phyloP scores from a whole-genome alignment of 2,888 invertebrate species.

The Orchesellides sinensis region DNA sequence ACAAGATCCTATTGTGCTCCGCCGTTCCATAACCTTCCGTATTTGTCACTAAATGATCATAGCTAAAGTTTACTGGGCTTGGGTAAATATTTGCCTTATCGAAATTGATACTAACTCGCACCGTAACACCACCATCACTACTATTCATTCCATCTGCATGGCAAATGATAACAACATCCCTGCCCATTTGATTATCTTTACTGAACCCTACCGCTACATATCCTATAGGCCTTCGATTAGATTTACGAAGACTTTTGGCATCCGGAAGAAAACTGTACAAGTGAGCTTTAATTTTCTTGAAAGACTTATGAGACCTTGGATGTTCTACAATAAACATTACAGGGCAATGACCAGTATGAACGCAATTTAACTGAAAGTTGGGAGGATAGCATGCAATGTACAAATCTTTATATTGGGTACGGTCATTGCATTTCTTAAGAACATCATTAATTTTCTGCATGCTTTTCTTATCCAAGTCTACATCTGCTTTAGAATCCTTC shows the following conservation, averaged over 20 bases:
- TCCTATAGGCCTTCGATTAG: constrained; percentile 11
- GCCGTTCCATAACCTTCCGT: not conserved
- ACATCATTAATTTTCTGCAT: not conserved
- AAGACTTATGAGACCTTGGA: not conserved
- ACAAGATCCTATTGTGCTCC: constrained; percentile 12
- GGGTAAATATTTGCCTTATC: constrained; percentile 21
- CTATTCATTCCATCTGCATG: constrained; percentile 25
- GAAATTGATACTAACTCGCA: constrained; percentile 37
- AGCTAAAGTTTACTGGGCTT: constrained; percentile 14
- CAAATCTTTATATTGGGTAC: not conserved
- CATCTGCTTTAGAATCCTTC: not conserved
- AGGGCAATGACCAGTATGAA: constrained; percentile 32
- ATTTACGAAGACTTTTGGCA: not conserved
- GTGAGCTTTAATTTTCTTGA: constrained; percentile 13
- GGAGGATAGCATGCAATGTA: constrained; percentile 44
- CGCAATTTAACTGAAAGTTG: constrained; percentile 33
- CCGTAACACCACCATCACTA: no score
- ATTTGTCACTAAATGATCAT: no score
- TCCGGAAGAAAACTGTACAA: constrained; percentile 17
- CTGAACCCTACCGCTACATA: constrained; percentile 44
- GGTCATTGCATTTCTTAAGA: constrained; percentile 16
- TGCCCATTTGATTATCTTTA: constrained; percentile 22
- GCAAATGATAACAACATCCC: constrained; percentile 45
- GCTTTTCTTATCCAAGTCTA: constrained; percentile 2
- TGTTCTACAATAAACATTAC: constrained; percentile 43